Base-by-base conservation (phyloP, 2,113 vertebrate species). In the Actenoides hombroni region DNA sequence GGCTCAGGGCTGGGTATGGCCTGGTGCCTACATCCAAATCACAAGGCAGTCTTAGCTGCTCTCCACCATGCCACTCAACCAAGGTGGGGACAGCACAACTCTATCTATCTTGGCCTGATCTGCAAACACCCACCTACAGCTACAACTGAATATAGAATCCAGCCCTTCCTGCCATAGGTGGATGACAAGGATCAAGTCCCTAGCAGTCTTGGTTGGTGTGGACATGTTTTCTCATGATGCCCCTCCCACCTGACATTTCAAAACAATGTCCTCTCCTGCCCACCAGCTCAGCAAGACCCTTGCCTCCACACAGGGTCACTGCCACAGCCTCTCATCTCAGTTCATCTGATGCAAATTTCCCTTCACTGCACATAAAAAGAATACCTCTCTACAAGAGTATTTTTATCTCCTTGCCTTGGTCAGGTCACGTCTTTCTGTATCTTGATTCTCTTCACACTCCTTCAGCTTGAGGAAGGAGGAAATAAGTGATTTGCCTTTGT, bases 1-100 rank as follows among this genome's bases (percentile, higher is more conserved):
- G 46, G 19, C 33, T 75, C 10, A 11, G n/a, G 26, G 49, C 15
- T 13, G 56, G 51, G 37, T 8, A 42, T 6, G 5, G 12, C 26
- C 73, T 64, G 23, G 28, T 29, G 39, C 15, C 25, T 56, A 19
- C 35, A 20, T 31, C 83, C 40, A 20, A 17, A 24, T 29, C 83
- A n/a, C 4, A 0, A 1, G 14, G 21, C 1, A 39, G 29, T 83
- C 64, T 51, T 39, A 10, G n/a, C 51, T 17, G 3, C 5, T 31
- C 17, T 59, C 21, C 57, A 24, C 29, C 40, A 6, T 9, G 20
- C 15, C 29, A 9, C 4, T 37, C 51, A 31, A 24, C 18, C 20
- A 9, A 33, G 40, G 39, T 71, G 61, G 16, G 54, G 37, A 67
- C 70, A 75, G 17, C 53, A 37, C 33, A 33, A 11, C 18, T 16